Evolutionary conservation across 1,140 invertebrate genomes (phyloP).

Genomic region (Streblospio benedicti): DNA sequence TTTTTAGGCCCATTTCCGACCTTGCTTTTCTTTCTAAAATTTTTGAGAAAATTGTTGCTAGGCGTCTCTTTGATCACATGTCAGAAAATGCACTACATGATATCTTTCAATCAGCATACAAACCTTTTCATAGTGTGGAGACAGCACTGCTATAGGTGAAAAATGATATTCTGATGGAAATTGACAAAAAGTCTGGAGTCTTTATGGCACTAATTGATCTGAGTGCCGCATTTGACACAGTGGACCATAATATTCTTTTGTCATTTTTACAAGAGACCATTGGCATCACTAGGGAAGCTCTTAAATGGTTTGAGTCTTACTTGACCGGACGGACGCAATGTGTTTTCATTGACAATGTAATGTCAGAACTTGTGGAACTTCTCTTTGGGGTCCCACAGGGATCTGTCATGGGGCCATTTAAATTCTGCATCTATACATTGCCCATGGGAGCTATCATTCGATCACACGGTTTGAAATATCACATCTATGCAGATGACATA

Average conservation of each 20-base stretch:
- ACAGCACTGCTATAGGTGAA: background rate
- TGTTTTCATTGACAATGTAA: no score
- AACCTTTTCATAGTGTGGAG: background rate
- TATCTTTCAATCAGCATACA: background rate
- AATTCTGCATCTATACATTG: no score
- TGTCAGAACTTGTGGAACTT: no score
- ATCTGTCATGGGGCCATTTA: no score
- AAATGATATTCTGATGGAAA: background rate
- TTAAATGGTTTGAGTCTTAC: no score
- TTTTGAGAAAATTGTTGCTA: background rate
- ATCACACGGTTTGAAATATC: no score
- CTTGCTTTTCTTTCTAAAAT: background rate
- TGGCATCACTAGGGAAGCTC: no score
- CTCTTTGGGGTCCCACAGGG: no score
- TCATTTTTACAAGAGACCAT: no score
- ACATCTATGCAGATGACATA: no score
- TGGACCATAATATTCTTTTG: background rate
- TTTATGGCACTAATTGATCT: background rate
- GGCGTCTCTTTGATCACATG: background rate
- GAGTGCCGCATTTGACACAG: background rate
- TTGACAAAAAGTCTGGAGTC: background rate
- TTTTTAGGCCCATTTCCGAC: background rate
- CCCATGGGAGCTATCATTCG: no score
- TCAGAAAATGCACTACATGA: background rate
- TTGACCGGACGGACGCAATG: no score